Conservation (phyloP, 2,113 vertebrate genomes). For the Eurypyga helias region DNA sequence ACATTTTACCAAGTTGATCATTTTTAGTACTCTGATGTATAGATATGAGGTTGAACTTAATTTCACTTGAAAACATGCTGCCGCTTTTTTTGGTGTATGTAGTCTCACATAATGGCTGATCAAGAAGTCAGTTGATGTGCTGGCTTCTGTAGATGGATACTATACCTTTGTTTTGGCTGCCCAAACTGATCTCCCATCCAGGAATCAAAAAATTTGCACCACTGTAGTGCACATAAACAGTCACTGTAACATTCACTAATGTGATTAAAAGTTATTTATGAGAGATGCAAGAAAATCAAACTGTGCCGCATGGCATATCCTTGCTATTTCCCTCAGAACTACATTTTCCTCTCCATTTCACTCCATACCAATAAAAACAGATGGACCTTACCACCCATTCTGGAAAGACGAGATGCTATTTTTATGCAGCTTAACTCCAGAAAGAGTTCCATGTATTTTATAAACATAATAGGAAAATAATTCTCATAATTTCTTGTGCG, state of each 20-base stretch:
- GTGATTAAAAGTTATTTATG: background rate
- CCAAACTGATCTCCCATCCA: background rate
- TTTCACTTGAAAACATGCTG: background rate
- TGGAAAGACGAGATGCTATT: fast-evolving
- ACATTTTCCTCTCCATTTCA: background rate
- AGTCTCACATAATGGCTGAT: background rate
- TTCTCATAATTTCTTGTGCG: background rate
- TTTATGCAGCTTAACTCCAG: background rate
- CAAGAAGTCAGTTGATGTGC: background rate
- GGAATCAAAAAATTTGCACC: background rate
- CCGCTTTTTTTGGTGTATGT: background rate
- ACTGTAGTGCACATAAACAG: background rate
- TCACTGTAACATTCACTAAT: background rate
- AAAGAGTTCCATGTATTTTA: background rate
- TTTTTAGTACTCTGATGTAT: background rate
- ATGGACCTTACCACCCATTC: background rate
- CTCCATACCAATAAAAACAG: background rate
- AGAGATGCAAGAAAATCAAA: background rate
- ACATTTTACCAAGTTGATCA: background rate
- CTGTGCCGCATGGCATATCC: background rate
- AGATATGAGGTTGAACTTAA: background rate
- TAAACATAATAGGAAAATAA: background rate
- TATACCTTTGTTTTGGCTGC: background rate
- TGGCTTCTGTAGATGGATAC: background rate
- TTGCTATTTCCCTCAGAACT: background rate